Base-by-base conservation (phyloP, 2,113 vertebrate genomes). In the Empidonax alnorum region DNA sequence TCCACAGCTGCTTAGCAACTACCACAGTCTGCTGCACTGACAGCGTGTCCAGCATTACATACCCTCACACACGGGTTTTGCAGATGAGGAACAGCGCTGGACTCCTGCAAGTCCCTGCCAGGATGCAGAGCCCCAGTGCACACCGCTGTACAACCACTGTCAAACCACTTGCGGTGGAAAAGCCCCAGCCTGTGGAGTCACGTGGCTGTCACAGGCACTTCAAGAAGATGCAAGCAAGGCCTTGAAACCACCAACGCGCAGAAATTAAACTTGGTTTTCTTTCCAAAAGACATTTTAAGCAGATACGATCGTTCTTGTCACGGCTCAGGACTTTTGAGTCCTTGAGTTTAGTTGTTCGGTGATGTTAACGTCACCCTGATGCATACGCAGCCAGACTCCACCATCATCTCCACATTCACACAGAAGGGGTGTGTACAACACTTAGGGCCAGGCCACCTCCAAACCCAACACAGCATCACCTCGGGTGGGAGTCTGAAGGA, bases 71-170 rank as follows among this genome's bases (percentile, higher is more conserved):
- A 59, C 2, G 1, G 39, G 20, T 47, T 71, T 52, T 65, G 30
- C 74, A 79, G 42, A 7, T 10, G 30, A 82, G 62, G 16, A 89
- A 50, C 47, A 62, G 33, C 15, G n/a, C 22, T 44, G 58, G 47
- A 27, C 33, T n/a, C 28, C 21, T 44, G 5, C 10, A 47, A 67
- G 47, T 9, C 30, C 66, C 33, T 14, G 11, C 28, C 58, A 58
- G 47, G 61, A 72, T 50, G 41, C 44, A 6, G 20, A 61, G 17
- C 28, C 16, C 4, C 17, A 55, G 53, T 1, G 2, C 21, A 23
- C 0, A 0, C 19, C 6, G 7, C 3, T 9, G 1, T 50, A 76
- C 19, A 53, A 18, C 1, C 0, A 37, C 10, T 7, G 66, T 15
- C 7, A 3, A 65, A 67, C 16, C 27, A 44, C 14, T 12, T 49